phyloP scores from a whole-genome alignment of 1,140 invertebrate genomes.

The Drosophila micromelanica region DNA sequence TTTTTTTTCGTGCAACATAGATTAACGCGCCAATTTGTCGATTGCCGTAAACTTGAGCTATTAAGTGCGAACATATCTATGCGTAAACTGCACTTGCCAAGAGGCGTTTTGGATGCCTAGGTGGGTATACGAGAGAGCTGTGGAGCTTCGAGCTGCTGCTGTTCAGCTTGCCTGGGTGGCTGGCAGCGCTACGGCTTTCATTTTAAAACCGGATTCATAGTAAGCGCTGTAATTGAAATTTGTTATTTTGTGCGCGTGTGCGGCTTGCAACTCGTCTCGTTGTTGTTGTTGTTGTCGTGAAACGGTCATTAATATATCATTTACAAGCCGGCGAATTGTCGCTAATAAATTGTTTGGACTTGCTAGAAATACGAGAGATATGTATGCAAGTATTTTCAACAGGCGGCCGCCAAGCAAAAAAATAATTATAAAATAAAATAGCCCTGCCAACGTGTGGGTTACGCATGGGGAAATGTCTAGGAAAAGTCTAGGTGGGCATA shows the following conservation, averaged over 20 bases:
- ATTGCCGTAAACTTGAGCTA: slow-evolving; percentile 81
- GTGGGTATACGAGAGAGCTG: slow-evolving; percentile 34
- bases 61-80: slow-evolving; percentile 80
- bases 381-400: slow-evolving; percentile 16
- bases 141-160: neutral
- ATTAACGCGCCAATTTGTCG: slow-evolving; percentile 79
- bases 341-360: slow-evolving; percentile 74
- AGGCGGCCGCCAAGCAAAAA: slow-evolving; percentile 23
- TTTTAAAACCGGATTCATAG: slow-evolving; percentile 73
- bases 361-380: slow-evolving; percentile 33
- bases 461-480: slow-evolving; percentile 19
- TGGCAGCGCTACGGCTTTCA: slow-evolving; percentile 58
- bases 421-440: neutral
- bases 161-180: slow-evolving; percentile 22
- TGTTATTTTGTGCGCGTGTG: slow-evolving; percentile 75
- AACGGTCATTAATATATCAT: slow-evolving; percentile 79
- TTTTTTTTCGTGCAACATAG: slow-evolving; percentile 32
- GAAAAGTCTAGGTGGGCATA: slow-evolving; percentile 20
- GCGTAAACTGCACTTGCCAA: slow-evolving; percentile 47
- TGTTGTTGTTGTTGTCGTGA: slow-evolving; percentile 45
- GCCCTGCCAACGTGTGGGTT: slow-evolving; percentile 25
- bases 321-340: slow-evolving; percentile 77
- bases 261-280: slow-evolving; percentile 30
- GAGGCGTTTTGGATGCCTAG: slow-evolving; percentile 29
- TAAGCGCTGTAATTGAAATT: slow-evolving; percentile 66